A percentile compares a stretch with the other conserved stretches of the same genome.
Conservation (phyloP, 2,888 invertebrate species). For the Scotopteryx bipunctaria region DNA sequence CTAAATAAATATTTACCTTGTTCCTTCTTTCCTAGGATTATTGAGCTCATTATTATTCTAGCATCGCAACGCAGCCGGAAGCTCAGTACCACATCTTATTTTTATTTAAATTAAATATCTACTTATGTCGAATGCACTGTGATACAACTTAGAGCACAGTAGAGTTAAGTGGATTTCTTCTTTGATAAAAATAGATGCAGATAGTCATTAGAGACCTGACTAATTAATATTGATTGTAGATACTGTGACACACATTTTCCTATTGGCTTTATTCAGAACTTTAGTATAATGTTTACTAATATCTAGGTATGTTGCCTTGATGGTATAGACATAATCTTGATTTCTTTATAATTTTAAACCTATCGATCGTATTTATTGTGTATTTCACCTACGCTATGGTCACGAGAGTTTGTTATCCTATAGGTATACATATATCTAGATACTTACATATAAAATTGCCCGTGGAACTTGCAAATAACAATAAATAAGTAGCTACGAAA, state of each 20-base stretch:
- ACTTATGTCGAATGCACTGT: slow-evolving; percentile 11
- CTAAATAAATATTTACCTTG: slow-evolving; percentile 70
- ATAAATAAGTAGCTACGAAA: too few species aligned
- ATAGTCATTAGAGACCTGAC: background rate
- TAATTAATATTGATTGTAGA: background rate
- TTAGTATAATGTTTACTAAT: background rate
- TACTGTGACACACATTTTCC: background rate
- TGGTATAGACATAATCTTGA: too few species aligned
- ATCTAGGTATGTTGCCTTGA: too few species aligned
- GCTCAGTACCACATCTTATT: slow-evolving; percentile 33
- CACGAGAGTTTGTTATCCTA: too few species aligned
- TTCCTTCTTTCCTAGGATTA: slow-evolving; percentile 57
- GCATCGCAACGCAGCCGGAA: slow-evolving; percentile 43
- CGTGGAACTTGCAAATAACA: too few species aligned
- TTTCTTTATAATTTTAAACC: too few species aligned
- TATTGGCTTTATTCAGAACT: background rate
- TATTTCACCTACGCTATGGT: too few species aligned
- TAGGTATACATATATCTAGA: too few species aligned
- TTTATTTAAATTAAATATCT: slow-evolving; percentile 36
- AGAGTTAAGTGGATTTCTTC: slow-evolving; percentile 8
- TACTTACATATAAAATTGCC: too few species aligned
- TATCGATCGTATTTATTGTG: too few species aligned
- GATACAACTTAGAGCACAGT: background rate
- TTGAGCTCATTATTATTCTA: slow-evolving; percentile 57
- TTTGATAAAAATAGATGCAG: background rate